These are phyloP conservation scores for Rhinoderma darwinii DNA, from an alignment of 2,113 vertebrate species.

Conservation along the genomic window DNA sequence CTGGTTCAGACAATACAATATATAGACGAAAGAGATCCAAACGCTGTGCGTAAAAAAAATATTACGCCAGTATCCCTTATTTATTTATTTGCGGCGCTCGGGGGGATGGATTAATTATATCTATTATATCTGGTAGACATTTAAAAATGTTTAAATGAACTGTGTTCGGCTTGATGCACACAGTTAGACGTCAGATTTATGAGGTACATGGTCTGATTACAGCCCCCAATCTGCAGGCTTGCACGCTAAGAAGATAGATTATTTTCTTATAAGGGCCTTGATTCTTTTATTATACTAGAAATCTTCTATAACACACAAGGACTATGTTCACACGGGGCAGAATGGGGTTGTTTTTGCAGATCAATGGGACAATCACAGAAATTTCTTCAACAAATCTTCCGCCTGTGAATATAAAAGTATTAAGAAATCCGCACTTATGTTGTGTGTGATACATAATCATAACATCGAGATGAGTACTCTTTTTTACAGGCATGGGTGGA, in stretches of 20 bases:
- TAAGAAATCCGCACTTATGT: too few species aligned
- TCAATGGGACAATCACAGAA: too few species aligned
- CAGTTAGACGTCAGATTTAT: conserved; percentile 47
- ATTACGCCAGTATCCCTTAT: not conserved
- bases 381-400: too few species aligned
- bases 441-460: too few species aligned
- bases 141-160: conserved; percentile 47
- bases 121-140: conserved; percentile 24
- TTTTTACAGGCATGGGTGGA: too few species aligned
- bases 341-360: too few species aligned
- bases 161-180: conserved; percentile 24
- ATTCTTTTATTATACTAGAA: not conserved
- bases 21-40: conserved; percentile 33
- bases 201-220: conserved; percentile 30
- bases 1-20: conserved; percentile 63
- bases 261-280: not conserved
- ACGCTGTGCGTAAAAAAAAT: not conserved
- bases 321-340: too few species aligned
- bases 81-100: conserved; percentile 16
- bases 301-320: not conserved
- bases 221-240: not conserved
- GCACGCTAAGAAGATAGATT: not conserved
- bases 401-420: too few species aligned
- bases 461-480: too few species aligned
- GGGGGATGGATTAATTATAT: conserved; percentile 43